phyloP scores from a whole-genome alignment of 2,113 vertebrate species.

The Bothrops jararaca region DNA sequence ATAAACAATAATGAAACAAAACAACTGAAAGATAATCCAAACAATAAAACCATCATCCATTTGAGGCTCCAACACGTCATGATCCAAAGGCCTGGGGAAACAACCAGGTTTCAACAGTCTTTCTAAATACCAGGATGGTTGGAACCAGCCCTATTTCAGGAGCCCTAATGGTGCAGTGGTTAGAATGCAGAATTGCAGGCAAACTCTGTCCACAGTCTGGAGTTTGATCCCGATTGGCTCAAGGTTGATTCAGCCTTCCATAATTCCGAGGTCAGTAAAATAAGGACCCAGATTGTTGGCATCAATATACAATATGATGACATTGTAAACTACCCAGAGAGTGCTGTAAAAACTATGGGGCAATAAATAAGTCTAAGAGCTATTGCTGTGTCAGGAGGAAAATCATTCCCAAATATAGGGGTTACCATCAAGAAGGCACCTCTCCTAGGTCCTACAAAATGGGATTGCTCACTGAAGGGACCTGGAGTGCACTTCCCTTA shows the following conservation, averaged over 20 bases:
- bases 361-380: not conserved
- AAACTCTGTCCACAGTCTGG: no score
- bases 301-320: not conserved
- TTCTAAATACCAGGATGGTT: not conserved
- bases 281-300: not conserved
- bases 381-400: not conserved
- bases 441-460: not conserved
- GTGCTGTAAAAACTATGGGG: not conserved
- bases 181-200: not conserved
- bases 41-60: not conserved
- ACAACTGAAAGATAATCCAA: not conserved
- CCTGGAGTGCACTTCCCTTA: not conserved
- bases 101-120: not conserved
- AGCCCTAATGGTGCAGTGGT: not conserved
- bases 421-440: not conserved
- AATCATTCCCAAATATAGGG: not conserved
- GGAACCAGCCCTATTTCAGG: not conserved
- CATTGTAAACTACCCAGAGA: not conserved
- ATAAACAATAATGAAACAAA: not conserved
- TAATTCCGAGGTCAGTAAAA: not conserved
- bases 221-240: not conserved
- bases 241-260: not conserved
- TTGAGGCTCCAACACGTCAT: not conserved
- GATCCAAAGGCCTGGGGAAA: not conserved
- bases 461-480: not conserved